Evolutionary conservation across 2,113 vertebrate species (phyloP), one percentile per base, ranked within the genome.

Genomic region (Lanius collurio): DNA sequence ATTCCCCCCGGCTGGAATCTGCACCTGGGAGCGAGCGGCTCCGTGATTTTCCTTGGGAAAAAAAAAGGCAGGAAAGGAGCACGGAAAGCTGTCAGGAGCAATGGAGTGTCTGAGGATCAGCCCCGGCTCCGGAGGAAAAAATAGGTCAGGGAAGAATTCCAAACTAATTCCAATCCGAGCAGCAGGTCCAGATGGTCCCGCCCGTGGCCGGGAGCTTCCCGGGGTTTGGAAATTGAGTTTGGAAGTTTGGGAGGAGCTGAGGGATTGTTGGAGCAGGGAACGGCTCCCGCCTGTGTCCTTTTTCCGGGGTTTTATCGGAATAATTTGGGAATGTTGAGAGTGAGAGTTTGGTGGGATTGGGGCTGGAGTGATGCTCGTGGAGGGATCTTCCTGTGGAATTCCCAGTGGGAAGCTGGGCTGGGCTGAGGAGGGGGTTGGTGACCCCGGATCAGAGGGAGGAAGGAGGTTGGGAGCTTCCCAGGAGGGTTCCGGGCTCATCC

Each of bases 281-380:
- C 0, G 2, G 9, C 62, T 46, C 49, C 77, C 15, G 50, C 39
- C 5, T 0, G 2, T 21, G 28, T 17, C n/a, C 28, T 10, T 39
- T 16, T 14, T 11, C 52, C 28, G 6, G 13, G 13, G 14, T 39
- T 68, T 68, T 21, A 1, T 17, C 2, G 52, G 63, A 12, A 47
- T 20, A 8, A 9, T 9, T 17, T 6, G 6, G 63, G 77, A 35
- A 59, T 13, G 24, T 6, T 6, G 33, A 7, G 5, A 46, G 31
- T 10, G 5, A 20, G 42, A 10, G 17, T 68, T 47, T 8, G n/a
- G 17, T 13, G 63, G 78, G 50, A 47, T 67, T 9, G 9, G 62
- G 9, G 10, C 16, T 16, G 41, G 63, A 30, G 26, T 7, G 41
- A 26, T 5, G 41, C 41, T 31, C 5, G 0, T 6, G 33, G 26